A percentile compares a stretch with the other conserved stretches of the same genome.
Evolutionary conservation across 2,888 invertebrate genomes (phyloP).

Genomic region (Drosophila helvetica): DNA sequence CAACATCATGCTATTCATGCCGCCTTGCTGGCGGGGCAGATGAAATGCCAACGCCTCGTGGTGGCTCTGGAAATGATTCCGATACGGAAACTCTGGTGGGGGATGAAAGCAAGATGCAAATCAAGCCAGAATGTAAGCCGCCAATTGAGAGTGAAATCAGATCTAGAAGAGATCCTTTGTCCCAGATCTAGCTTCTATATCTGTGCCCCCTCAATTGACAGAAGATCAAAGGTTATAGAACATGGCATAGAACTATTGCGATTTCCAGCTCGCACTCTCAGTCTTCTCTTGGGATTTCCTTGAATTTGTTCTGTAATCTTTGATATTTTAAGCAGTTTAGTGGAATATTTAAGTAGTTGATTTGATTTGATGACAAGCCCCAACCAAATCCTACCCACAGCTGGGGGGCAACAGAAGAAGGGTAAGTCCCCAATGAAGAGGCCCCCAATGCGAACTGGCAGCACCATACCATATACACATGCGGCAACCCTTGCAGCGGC

Average conservation of each 20-base stretch:
- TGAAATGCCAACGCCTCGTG: constrained; percentile 3
- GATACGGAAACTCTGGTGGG: constrained; percentile 66
- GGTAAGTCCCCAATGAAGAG: not conserved
- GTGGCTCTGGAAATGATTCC: constrained; percentile 49
- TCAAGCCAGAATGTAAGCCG: constrained; percentile 48
- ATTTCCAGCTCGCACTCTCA: not conserved
- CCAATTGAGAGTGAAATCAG: not conserved
- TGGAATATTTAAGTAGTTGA: not conserved
- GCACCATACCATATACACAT: constrained; percentile 24
- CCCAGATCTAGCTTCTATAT: too few relatives aligned
- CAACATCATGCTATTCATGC: not conserved
- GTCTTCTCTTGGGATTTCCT: not conserved
- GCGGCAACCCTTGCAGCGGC: constrained; percentile 60
- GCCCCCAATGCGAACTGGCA: too few relatives aligned
- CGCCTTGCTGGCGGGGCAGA: constrained; percentile 65
- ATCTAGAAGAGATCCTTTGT: too few relatives aligned
- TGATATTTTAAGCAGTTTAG: not conserved
- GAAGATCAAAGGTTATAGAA: not conserved
- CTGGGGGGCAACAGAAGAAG: constrained; percentile 4
- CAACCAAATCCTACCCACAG: constrained; percentile 19
- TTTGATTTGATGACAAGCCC: not conserved
- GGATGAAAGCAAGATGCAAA: constrained; percentile 25
- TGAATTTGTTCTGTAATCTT: not conserved
- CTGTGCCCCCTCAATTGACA: too few relatives aligned
- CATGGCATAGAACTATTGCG: not conserved